phyloP scores from a whole-genome alignment of 2,113 vertebrate species.

The Osmerus mordax region DNA sequence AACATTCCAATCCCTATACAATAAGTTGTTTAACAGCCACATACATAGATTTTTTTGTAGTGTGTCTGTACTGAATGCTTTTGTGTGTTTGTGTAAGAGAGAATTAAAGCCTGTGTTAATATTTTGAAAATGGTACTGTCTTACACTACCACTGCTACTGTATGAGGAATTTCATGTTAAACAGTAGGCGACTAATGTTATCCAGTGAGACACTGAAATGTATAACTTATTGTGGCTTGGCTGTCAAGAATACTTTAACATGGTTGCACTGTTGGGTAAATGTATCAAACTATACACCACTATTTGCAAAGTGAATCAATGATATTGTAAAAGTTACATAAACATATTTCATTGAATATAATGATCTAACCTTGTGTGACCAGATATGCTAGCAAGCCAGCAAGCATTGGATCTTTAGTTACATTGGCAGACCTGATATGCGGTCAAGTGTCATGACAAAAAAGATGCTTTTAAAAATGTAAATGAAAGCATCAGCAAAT shows the following conservation, averaged over 20 bases:
- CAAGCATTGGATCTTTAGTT: neutral
- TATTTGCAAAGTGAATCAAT: neutral
- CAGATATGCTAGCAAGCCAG: neutral
- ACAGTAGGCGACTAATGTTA: neutral
- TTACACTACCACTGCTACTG: conserved; percentile 1
- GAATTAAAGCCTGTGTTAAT: neutral
- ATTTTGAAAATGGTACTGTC: neutral
- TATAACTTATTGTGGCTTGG: neutral
- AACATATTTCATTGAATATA: neutral
- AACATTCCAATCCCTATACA: conserved; percentile 16
- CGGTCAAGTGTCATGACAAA: neutral
- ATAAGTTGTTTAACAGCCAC: neutral
- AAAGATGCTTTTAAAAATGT: too few species aligned
- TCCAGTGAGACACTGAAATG: neutral
- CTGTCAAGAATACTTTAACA: neutral
- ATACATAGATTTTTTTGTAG: neutral
- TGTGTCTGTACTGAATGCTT: neutral
- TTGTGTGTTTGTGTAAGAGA: neutral
- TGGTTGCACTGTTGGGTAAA: conserved; percentile 3
- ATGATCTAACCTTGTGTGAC: neutral
- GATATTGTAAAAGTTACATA: neutral
- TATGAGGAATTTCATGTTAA: neutral
- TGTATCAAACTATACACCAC: neutral
- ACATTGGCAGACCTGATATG: neutral
- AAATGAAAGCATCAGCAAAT: too few species aligned